Evolutionary conservation across 2,113 vertebrate genomes (phyloP), one percentile per base, ranked within the genome.

Genomic region (Pachyramphus minor): DNA sequence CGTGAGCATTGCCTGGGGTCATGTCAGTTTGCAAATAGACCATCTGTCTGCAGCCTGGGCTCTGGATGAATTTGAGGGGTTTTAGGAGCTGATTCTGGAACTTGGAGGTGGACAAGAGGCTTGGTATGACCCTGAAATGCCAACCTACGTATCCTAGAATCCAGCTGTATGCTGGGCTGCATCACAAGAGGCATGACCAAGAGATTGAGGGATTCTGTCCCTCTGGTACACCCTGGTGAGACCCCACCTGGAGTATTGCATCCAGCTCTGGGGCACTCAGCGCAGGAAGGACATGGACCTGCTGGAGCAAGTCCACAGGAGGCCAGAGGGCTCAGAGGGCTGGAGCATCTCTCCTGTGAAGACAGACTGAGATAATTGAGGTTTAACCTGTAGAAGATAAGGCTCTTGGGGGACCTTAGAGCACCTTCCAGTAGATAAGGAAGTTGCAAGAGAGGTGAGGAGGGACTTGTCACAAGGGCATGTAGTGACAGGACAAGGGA

Each of bases 31-130:
- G 31, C 41, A 80, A 68, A 35, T 3, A 67, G 23, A 10, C 14
- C 39, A 50, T 9, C 8, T 64, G 28, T 31, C 44, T 55, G 44
- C 53, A 84, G 63, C 63, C 59, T 45, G 44, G 24, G 11, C 11
- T 12, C 0, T 2, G 63, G 63, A 33, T 2, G 2, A 3, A 0
- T 60, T 18, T 56, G 47, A 67, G 37, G 6, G 15, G 9, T 35
- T 37, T 10, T 16, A 47, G 33, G 27, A 27, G 30, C 11, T n/a
- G 25, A 60, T 56, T n/a, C 22, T 27, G 23, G 31, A 33, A 33
- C 22, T 19, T 37, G 33, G 37, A 81, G 35, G 44, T 52, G 33
- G 28, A n/a, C n/a, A 39, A 89, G 45, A 81, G 33, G 23, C 12
- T 52, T 52, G 45, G 21, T 28, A 74, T 11, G 52, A 24, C 28